Evolutionary conservation across 2,113 vertebrate species (phyloP), one percentile per base, ranked within the genome.

Genomic region (Phasianus colchicus): DNA sequence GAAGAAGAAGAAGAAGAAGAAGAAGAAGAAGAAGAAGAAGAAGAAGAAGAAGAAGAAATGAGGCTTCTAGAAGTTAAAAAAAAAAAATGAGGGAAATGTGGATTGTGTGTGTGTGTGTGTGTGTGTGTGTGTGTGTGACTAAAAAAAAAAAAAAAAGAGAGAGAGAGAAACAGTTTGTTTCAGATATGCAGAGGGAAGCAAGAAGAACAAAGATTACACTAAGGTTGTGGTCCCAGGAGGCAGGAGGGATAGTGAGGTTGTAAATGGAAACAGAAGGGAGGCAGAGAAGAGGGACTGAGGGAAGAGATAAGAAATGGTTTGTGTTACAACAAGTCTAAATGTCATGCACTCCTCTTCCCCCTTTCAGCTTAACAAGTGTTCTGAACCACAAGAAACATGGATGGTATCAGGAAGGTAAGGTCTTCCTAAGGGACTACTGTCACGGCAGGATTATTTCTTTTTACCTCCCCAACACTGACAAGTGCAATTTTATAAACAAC

Each of bases 271-370:
- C 83, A 93, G 72, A 81, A 84, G 36, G 73, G 43, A 94, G 36
- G 67, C 47, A 86, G 60, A 92, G 61, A n/a, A 93, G 64, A 95
- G 55, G 30, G 65, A 65, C 88, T 71, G 79, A 96, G 70, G 76
- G 50, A 60, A 91, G 82, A 95, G 95, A 96, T 96, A 97, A 97
- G 92, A 91, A 93, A 89, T 86, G 61, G 73, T 95, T 96, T 96
- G 85, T 92, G 83, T 92, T 96, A 92, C 90, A 87, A 75, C 11
- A 75, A 93, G 83, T 93, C 80, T 87, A 95, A 96, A 96, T 96
- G 93, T 90, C 93, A 91, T 43, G 82, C 47, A 87, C 83, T 95
- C 80, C 79, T 95, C 63, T 90, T 92, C 21, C 67, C 60, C 17
- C 34, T 83, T 95, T 90, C 83, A 89, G 75, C 30, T 93, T 92